Conservation (phyloP, 2,888 invertebrate species). For the Eledona agricola region DNA sequence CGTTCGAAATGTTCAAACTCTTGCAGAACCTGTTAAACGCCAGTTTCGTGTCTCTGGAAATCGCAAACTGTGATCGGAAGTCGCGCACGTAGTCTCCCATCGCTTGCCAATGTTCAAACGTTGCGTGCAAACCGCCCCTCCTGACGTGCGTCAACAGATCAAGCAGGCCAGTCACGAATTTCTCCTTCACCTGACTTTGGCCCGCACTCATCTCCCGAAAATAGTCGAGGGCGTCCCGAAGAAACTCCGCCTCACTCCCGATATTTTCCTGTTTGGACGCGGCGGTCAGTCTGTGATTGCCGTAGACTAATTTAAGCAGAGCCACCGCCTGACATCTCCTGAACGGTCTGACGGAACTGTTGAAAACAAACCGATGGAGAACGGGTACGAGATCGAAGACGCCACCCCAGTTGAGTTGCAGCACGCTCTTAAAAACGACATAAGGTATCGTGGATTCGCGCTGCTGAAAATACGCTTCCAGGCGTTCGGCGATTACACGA, state of each 20-base stretch:
- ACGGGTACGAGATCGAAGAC: constrained; percentile 68
- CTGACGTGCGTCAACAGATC: constrained; percentile 66
- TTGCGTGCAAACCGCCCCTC: constrained; percentile 56
- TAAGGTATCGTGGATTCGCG: constrained; percentile 72
- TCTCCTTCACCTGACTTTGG: constrained; percentile 65
- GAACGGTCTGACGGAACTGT: constrained; percentile 69
- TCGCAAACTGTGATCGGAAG: constrained; percentile 57
- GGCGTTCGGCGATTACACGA: constrained; percentile 65
- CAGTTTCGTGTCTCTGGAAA: constrained; percentile 62
- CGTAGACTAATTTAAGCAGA: constrained; percentile 71
- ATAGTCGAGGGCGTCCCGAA: constrained; percentile 59
- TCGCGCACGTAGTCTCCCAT: constrained; percentile 58
- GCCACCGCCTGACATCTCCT: constrained; percentile 74
- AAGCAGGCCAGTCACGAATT: constrained; percentile 67
- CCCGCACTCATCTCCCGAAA: constrained; percentile 57
- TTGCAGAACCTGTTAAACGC: constrained; percentile 63
- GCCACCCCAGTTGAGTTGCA: constrained; percentile 73
- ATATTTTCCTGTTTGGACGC: constrained; percentile 53
- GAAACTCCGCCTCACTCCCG: constrained; percentile 57
- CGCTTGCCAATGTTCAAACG: constrained; percentile 60
- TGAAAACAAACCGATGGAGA: constrained; percentile 70
- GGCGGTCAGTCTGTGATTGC: constrained; percentile 65
- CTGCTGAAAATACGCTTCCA: constrained; percentile 70
- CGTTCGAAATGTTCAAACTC: constrained; percentile 58
- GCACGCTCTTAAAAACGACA: constrained; percentile 71